These are phyloP conservation scores for Lycaon pictus DNA, from an alignment of 2,113 vertebrate genomes.

Conservation along the genomic window DNA sequence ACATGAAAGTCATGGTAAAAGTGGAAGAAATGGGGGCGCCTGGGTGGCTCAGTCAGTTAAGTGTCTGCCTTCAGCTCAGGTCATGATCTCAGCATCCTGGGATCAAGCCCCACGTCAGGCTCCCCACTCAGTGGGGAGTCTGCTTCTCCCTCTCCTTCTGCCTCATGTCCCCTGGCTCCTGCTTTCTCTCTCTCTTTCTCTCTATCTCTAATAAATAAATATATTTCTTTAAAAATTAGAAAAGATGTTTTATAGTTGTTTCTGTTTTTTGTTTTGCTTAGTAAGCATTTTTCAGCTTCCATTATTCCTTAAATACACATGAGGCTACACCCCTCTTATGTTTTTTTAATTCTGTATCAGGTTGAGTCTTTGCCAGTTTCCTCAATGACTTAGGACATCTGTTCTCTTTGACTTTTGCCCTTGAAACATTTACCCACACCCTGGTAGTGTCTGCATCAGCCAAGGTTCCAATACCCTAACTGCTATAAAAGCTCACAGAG, in stretches of 20 bases:
- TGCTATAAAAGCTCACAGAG: not conserved
- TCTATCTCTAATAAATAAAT: not conserved
- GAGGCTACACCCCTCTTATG: rapidly evolving
- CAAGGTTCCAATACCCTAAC: not conserved
- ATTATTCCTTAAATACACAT: constrained; percentile 27
- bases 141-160: not conserved
- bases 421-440: not conserved
- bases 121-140: not conserved
- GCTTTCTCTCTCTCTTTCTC: not conserved
- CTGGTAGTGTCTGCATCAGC: not conserved
- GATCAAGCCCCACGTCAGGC: not conserved
- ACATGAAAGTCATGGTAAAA: constrained; percentile 46
- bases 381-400: not conserved
- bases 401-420: not conserved
- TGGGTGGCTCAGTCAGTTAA: not conserved
- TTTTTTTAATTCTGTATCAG: constrained; percentile 35
- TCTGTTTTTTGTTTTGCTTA: constrained; percentile 33
- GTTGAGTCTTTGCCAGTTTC: not conserved
- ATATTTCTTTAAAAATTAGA: not conserved
- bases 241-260: not conserved
- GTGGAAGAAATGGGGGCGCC: not conserved
- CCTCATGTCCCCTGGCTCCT: not conserved
- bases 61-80: not conserved
- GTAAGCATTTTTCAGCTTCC: constrained; percentile 54
- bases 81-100: not conserved